A percentile compares a stretch with the other conserved stretches of the same genome.
Conservation (phyloP, 1,140 invertebrate species). For the Zaprionus tsacasi region DNA sequence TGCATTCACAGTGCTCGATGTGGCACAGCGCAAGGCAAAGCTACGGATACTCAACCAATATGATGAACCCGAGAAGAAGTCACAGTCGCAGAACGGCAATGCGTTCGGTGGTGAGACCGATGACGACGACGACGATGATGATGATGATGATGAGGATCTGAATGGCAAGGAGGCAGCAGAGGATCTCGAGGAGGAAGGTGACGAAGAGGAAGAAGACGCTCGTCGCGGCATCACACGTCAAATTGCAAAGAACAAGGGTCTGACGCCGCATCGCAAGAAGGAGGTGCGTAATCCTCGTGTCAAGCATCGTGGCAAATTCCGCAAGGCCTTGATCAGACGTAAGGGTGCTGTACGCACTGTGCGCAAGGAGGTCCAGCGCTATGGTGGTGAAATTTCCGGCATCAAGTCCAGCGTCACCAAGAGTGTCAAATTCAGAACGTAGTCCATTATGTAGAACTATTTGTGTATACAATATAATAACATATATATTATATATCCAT, state of each 20-base stretch:
- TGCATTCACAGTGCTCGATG: conserved; percentile 80
- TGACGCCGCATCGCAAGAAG: conserved; percentile 95
- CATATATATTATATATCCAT: conserved; percentile 19
- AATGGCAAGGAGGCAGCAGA: conserved; percentile 68
- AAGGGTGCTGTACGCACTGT: conserved; percentile 94
- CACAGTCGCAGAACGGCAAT: not conserved
- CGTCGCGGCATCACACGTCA: conserved; percentile 95
- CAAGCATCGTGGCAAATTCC: conserved; percentile 95
- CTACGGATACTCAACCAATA: conserved; percentile 78
- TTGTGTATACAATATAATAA: not conserved
- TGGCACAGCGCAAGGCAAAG: conserved; percentile 72
- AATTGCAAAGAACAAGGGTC: conserved; percentile 97
- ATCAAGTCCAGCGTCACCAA: conserved; percentile 94
- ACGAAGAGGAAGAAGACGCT: conserved; percentile 68
- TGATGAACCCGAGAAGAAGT: conserved; percentile 46
- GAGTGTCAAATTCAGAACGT: conserved; percentile 92
- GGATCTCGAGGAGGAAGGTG: conserved; percentile 67
- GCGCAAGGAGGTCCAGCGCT: conserved; percentile 91
- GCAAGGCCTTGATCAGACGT: conserved; percentile 94
- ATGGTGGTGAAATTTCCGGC: conserved; percentile 95
- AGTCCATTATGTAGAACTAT: conserved; percentile 40
- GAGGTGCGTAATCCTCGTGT: conserved; percentile 96
- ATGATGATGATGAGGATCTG: conserved; percentile 35
- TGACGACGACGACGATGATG: conserved; percentile 4
- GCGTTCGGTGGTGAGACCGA: not conserved